A percentile compares a stretch with the other conserved stretches of the same genome.
phyloP scores from a whole-genome alignment of 2,797 vertebrate genomes.

The Anisognathus igniventris region DNA sequence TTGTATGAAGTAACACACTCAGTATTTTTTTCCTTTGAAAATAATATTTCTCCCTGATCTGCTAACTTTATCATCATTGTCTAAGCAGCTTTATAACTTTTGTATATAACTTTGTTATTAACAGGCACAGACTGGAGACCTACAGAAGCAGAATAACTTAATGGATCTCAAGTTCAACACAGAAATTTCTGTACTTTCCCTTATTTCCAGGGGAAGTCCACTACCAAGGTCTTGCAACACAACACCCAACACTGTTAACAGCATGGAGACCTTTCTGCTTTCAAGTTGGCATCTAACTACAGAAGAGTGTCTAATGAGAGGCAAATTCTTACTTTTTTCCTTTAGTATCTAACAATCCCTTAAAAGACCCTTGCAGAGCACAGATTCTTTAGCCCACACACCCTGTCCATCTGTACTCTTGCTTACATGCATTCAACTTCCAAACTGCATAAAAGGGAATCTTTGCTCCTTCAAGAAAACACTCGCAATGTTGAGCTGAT shows the following conservation, averaged over 20 bases:
- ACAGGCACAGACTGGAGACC: slow-evolving; percentile 1
- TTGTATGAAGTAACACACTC: background rate
- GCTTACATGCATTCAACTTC: background rate
- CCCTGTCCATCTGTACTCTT: background rate
- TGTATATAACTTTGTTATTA: background rate
- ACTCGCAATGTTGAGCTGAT: slow-evolving; percentile 1
- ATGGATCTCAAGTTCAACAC: background rate
- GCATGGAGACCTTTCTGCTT: background rate
- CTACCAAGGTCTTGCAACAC: background rate
- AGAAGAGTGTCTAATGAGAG: background rate
- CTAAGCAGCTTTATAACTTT: slow-evolving; percentile 44
- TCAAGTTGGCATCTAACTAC: background rate
- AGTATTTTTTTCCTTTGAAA: slow-evolving; percentile 37
- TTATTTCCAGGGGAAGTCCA: background rate
- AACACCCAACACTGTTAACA: background rate
- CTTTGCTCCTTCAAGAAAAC: background rate
- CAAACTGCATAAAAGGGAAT: background rate
- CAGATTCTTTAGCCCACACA: background rate
- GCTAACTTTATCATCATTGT: slow-evolving; percentile 38
- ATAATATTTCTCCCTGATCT: slow-evolving; percentile 34
- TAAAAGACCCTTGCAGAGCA: background rate
- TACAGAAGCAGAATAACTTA: slow-evolving; percentile 1
- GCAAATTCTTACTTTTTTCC: background rate
- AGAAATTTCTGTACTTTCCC: background rate
- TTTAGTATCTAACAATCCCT: background rate